Conservation (phyloP, 2,113 vertebrate species). For the Sminthopsis crassicaudata region DNA sequence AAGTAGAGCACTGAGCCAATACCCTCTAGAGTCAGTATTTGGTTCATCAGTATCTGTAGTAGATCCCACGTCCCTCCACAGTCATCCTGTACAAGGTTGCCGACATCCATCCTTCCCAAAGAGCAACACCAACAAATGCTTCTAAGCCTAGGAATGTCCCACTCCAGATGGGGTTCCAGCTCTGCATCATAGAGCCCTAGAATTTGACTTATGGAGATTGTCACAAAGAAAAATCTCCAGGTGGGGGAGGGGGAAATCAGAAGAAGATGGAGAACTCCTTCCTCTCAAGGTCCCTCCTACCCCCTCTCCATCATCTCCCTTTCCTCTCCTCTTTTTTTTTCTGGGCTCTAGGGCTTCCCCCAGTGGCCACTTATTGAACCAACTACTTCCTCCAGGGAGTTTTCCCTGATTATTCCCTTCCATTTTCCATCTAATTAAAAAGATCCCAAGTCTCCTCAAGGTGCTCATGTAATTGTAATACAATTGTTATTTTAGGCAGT, state of each 20-base stretch:
- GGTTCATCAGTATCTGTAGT: not conserved
- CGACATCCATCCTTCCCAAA: not conserved
- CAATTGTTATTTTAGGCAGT: not conserved
- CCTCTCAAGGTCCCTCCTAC: not conserved
- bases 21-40: not conserved
- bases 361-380: not conserved
- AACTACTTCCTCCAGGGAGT: not conserved
- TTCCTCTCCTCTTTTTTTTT: not conserved
- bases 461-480: not conserved
- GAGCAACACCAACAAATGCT: not conserved
- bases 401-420: not conserved
- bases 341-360: not conserved
- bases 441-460: not conserved
- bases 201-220: not conserved
- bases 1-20: not conserved
- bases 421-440: not conserved
- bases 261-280: not conserved
- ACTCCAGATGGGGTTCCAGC: not conserved
- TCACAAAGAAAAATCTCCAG: not conserved
- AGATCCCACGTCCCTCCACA: not conserved
- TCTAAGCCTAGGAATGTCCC: not conserved
- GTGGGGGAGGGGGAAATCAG: not conserved
- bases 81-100: not conserved
- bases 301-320: not conserved
- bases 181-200: not conserved